Evolutionary conservation across 2,888 invertebrate species (phyloP), one percentile per base, ranked within the genome.

Genomic region (Charanyca ferruginea): DNA sequence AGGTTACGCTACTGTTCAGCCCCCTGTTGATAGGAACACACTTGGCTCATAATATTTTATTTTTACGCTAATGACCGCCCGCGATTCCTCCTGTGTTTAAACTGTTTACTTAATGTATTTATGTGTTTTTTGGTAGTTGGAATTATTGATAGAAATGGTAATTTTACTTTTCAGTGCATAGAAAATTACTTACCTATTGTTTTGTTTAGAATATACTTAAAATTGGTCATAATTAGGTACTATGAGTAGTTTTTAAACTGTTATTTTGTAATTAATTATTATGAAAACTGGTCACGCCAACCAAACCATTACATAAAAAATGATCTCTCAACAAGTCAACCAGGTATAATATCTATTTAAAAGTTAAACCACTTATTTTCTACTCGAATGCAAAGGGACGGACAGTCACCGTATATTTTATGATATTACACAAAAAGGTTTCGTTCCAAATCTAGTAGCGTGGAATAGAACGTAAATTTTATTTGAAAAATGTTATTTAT

Each of bases 1-100:
- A 75, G 71, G 78, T 83, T 83, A 89, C 90, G 95, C 95, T 95
- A 95, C 95, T 89, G 95, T 94, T 87, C 83, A 89, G 82, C 93
- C 94, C 94, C 94, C 95, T 87, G 93, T 89, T 81, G 90, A 86
- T 81, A 83, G 80, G 85, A 87, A 88, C 89, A 90, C 89, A 86
- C 84, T 84, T 85, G 87, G 85, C 85, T 85, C 84, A 81, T 83
- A 82, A 87, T 86, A 86, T 87, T 89, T 86, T 85, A 73, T 78
- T 73, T 81, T 85, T 87, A 87, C 83, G 79, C 79, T 81, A 85
- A 85, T 79, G 81, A 79, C 81, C 83, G 81, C 77, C 81, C 69
- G 71, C 45, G 47, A 72, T 68, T 76, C 54, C 20, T 63, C 59
- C 61, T 73, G 66, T 64, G 64, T 77, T 81, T 73, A 79, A 80